Percentiles rank a stretch among this genome's conserved stretches.
phyloP scores from a whole-genome alignment of 92 coral and sea anemone species.

The Siderastrea siderea region DNA sequence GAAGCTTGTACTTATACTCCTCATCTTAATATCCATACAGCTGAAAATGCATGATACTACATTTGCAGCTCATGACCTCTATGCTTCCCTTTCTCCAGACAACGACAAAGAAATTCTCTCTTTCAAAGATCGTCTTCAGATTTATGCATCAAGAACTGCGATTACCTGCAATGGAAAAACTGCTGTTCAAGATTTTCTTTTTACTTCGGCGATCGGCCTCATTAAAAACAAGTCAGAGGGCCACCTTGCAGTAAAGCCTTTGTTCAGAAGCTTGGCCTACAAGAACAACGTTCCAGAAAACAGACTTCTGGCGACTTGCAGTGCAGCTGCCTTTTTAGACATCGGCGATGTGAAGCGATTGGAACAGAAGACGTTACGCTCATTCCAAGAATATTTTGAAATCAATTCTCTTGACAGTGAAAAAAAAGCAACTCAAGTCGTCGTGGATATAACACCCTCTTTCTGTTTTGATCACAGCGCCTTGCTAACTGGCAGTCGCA shows the following conservation, averaged over 20 bases:
- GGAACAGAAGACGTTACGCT: not conserved
- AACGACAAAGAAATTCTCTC: not conserved
- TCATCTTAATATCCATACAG: not conserved
- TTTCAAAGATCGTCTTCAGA: not conserved
- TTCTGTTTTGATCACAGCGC: too few relatives aligned
- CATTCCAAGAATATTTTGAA: not conserved
- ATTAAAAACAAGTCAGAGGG: not conserved
- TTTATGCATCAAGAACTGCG: conserved; percentile 22
- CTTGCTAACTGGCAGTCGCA: not conserved
- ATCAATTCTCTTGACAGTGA: not conserved
- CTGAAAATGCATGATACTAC: conserved; percentile 7
- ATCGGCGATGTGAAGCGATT: conserved; percentile 1
- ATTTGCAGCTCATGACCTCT: conserved; percentile 10
- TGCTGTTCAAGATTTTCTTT: conserved; percentile 20
- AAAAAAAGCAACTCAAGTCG: not conserved
- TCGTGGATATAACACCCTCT: conserved; percentile 1
- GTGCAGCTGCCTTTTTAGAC: not conserved
- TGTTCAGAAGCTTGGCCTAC: conserved; percentile 13
- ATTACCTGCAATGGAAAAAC: conserved; percentile 29
- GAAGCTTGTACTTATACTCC: not conserved
- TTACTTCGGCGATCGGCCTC: not conserved
- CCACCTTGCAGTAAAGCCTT: not conserved
- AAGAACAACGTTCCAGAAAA: not conserved
- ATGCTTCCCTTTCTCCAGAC: not conserved
- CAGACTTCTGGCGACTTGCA: not conserved